phyloP scores from a whole-genome alignment of 2,797 vertebrate species.

The Crax fasciolata region DNA sequence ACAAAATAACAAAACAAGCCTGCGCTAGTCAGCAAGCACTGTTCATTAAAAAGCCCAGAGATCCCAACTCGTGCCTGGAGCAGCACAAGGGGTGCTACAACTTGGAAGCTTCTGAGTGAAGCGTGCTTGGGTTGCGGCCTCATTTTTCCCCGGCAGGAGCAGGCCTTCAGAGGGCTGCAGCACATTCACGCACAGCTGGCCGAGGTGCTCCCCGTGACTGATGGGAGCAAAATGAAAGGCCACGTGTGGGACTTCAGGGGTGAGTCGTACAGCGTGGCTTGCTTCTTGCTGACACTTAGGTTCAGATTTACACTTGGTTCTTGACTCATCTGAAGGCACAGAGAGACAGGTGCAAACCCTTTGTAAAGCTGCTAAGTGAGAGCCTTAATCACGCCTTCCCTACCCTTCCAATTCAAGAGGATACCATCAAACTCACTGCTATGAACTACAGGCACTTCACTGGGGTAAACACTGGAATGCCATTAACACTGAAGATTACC shows the following conservation, averaged over 20 bases:
- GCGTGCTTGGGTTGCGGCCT: not conserved
- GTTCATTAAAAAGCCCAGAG: conserved; percentile 37
- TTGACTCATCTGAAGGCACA: not conserved
- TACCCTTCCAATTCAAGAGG: not conserved
- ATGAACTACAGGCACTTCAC: not conserved
- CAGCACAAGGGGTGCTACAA: conserved; percentile 34
- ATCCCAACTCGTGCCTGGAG: not conserved
- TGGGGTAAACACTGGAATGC: not conserved
- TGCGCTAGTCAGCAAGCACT: conserved; percentile 4
- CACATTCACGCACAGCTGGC: not conserved
- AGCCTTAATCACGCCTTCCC: not conserved
- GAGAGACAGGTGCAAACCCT: not conserved
- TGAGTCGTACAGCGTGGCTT: not conserved
- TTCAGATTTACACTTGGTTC: not conserved
- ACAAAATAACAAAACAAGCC: not conserved
- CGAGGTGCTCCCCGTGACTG: not conserved
- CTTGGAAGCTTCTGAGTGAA: conserved; percentile 26
- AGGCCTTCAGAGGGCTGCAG: not conserved
- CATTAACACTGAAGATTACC: not conserved
- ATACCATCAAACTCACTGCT: not conserved
- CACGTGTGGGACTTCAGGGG: not conserved
- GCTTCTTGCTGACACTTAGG: not conserved
- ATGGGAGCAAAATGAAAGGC: not conserved
- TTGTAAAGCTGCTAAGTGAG: not conserved
- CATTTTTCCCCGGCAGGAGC: not conserved